A percentile compares a stretch with the other conserved stretches of the same genome.
Evolutionary conservation across 2,888 invertebrate genomes (phyloP).

Genomic region (Drosophila kuntzei): DNA sequence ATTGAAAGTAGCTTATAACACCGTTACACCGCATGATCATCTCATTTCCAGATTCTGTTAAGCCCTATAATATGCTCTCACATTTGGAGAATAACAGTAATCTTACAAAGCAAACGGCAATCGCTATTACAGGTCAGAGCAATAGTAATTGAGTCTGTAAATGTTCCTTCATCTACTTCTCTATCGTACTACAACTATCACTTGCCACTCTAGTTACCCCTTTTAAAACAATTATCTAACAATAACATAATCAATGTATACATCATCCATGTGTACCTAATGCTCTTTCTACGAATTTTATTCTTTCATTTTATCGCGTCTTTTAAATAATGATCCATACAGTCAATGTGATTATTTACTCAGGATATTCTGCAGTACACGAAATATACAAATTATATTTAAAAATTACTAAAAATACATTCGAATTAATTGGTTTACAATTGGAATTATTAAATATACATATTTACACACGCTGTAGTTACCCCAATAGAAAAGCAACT

Average conservation of each 20-base stretch:
- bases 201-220: slow-evolving; percentile 42
- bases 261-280: slow-evolving; percentile 14
- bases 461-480: slow-evolving; percentile 9
- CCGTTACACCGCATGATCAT: slow-evolving; percentile 72
- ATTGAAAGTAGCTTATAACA: slow-evolving; percentile 47
- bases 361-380: neutral
- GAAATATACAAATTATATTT: neutral
- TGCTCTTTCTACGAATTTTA: slow-evolving; percentile 11
- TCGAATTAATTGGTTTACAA: slow-evolving; percentile 6
- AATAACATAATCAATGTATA: slow-evolving; percentile 11
- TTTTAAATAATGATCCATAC: neutral
- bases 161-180: slow-evolving; percentile 61
- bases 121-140: slow-evolving; percentile 85
- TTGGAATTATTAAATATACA: neutral
- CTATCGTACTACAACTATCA: slow-evolving; percentile 46
- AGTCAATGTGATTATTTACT: neutral
- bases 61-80: slow-evolving; percentile 85
- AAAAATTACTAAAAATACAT: neutral
- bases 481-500: slow-evolving; percentile 11
- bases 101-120: slow-evolving; percentile 84
- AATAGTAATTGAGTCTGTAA: slow-evolving; percentile 58
- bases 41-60: slow-evolving; percentile 84
- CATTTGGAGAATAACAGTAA: slow-evolving; percentile 85
- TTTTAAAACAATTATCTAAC: neutral
- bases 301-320: slow-evolving; percentile 11